Conservation (phyloP, 2,888 invertebrate genomes). For the Drosophila demipolita region DNA sequence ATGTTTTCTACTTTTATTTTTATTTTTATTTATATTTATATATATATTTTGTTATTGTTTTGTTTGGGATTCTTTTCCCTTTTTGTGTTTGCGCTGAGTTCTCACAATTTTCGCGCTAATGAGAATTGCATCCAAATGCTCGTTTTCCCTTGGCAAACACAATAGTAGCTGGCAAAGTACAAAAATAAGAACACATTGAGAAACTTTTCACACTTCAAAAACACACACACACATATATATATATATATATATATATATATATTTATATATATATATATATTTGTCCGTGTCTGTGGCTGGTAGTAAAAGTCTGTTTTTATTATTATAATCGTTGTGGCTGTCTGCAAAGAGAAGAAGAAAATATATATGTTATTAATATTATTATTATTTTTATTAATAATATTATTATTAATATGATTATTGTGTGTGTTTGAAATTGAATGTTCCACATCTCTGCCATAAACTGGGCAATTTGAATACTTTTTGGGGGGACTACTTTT, state of each 20-base stretch:
- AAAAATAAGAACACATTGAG: conserved; percentile 26
- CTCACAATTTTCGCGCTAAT: conserved; percentile 63
- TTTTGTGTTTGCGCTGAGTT: background rate
- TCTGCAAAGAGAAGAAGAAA: conserved; percentile 42
- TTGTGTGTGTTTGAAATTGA: background rate
- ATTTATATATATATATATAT: background rate
- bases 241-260: background rate
- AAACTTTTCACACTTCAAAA: conserved; percentile 49
- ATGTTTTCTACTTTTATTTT: conserved; percentile 31
- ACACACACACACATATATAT: conserved; percentile 6
- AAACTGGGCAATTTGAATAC: background rate
- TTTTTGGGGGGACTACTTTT: background rate
- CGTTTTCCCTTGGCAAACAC: conserved; percentile 47
- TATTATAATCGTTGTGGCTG: conserved; percentile 6
- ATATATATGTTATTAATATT: conserved; percentile 15
- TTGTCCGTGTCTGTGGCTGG: background rate
- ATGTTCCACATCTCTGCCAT: no score
- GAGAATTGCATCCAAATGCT: conserved; percentile 67
- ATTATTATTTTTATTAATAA: no score
- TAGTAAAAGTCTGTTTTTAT: conserved; percentile 17
- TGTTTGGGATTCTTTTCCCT: background rate
- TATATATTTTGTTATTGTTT: background rate
- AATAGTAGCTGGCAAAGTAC: conserved; percentile 3
- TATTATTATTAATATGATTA: background rate
- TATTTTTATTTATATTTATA: background rate